These are phyloP conservation scores for Orius laevigatus DNA, from an alignment of 1,140 invertebrate species.

Conservation along the genomic window DNA sequence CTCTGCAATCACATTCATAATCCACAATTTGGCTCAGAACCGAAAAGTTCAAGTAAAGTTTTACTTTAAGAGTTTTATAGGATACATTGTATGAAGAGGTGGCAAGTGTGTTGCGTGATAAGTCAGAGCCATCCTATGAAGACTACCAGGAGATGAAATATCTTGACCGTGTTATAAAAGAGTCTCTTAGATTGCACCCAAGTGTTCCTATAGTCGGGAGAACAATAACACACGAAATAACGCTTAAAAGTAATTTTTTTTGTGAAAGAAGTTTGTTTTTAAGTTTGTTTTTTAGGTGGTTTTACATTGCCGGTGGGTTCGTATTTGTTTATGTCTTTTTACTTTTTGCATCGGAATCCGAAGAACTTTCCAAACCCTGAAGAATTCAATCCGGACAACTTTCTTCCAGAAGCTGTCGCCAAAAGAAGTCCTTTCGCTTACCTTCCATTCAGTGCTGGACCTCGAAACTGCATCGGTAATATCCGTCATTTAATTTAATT, in stretches of 20 bases:
- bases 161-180: too few species aligned
- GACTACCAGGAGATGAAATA: too few species aligned
- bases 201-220: too few species aligned
- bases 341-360: constrained; percentile 7
- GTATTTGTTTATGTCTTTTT: constrained; percentile 2
- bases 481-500: too few species aligned
- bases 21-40: constrained; percentile 32
- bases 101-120: constrained; percentile 32
- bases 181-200: too few species aligned
- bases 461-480: constrained; percentile 40
- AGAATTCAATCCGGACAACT: constrained; percentile 45
- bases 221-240: too few species aligned
- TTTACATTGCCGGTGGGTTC: constrained; percentile 1
- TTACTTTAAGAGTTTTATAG: too few species aligned
- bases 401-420: constrained; percentile 38
- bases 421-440: constrained; percentile 30
- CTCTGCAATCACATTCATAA: constrained; percentile 30
- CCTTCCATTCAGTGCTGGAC: constrained; percentile 42
- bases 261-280: too few species aligned
- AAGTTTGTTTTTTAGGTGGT: constrained; percentile 4
- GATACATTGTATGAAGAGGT: constrained; percentile 36
- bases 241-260: too few species aligned
- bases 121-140: too few species aligned
- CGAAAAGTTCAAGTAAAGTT: constrained; percentile 23
- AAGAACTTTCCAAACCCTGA: constrained; percentile 35